Base-by-base conservation (phyloP, 2,888 invertebrate species). In the Xestia sexstrigata region DNA sequence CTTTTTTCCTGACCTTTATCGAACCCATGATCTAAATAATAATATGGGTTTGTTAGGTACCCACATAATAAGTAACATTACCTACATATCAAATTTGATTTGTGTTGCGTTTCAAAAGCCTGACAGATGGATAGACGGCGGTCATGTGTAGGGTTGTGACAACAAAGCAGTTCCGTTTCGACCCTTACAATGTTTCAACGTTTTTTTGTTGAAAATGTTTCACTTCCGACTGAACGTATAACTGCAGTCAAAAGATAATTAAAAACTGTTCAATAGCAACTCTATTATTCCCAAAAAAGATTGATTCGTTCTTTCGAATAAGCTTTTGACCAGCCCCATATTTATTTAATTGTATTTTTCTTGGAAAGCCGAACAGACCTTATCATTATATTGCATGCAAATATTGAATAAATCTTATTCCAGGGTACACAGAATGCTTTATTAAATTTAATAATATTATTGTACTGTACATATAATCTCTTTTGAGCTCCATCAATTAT, bases 401-500 rank as follows among this genome's bases (percentile, higher is more conserved):
- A 74, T 80, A 76, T 76, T 78, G 15, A 65, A 55, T 74, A 68
- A 65, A 65, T 70, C 35, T 71, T 78, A 67, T 60, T 72, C 17
- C 60, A 45, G 39, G 52, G 74, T 58, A 74, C 7, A 82, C 30
- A 67, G 62, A 62, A 71, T 71, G 77, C 39, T 87, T 82, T 70
- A 87, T 79, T 81, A 76, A 78, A 76, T 66, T 70, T 70, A 79
- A 79, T 74, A 82, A 69, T 79, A 82, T 84, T 85, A 83, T 85
- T 82, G 69, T 85, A 86, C 78, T 75, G 76, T 84, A 75, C 78
- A 84, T 72, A 74, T 85, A 84, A 87, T 88, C 72, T 58, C 47
- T 45, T 78, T 85, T 76, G 69, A 78, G 82, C 70, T 75, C 75
- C 67, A 89, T 89, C 86, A 88, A 89, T 88, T 86, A 87, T 88